These are phyloP conservation scores for Meganola albula DNA, from an alignment of 2,888 invertebrate genomes.

Conservation along the genomic window DNA sequence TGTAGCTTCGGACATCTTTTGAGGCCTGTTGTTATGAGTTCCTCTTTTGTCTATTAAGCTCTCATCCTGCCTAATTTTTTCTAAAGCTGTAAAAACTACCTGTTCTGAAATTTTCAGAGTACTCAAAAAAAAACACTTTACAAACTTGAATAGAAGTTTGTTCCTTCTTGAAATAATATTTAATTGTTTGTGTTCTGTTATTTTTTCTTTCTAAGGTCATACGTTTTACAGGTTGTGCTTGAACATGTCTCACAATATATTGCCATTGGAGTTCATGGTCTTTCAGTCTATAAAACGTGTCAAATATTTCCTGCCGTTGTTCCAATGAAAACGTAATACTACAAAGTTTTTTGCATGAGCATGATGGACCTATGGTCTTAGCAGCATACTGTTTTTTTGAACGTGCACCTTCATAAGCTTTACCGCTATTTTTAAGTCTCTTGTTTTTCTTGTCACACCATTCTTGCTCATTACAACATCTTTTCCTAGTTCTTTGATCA, in stretches of 20 bases:
- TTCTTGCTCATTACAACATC: neutral
- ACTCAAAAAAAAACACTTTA: conserved; percentile 4
- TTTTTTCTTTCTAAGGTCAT: conserved; percentile 3
- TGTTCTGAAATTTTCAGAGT: conserved; percentile 4
- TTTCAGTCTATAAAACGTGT: neutral
- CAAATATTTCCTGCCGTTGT: neutral
- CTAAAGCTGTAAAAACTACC: conserved; percentile 7
- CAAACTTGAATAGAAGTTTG: neutral
- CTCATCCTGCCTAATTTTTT: neutral
- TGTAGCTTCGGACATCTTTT: conserved; percentile 5
- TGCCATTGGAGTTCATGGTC: neutral
- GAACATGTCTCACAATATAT: neutral
- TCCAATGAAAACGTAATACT: neutral
- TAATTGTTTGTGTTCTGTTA: conserved; percentile 4
- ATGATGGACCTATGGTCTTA: neutral
- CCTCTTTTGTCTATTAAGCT: conserved; percentile 1
- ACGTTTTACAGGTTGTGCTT: neutral
- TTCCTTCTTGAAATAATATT: neutral
- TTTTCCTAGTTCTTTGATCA: neutral
- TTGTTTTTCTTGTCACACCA: neutral
- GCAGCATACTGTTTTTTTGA: neutral
- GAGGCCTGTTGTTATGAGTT: conserved; percentile 6
- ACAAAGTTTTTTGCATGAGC: neutral
- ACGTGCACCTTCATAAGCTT: neutral
- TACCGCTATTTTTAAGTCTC: neutral